Evolutionary conservation across 2,113 vertebrate genomes (phyloP), one percentile per base, ranked within the genome.

Genomic region (Electrona antarctica): DNA sequence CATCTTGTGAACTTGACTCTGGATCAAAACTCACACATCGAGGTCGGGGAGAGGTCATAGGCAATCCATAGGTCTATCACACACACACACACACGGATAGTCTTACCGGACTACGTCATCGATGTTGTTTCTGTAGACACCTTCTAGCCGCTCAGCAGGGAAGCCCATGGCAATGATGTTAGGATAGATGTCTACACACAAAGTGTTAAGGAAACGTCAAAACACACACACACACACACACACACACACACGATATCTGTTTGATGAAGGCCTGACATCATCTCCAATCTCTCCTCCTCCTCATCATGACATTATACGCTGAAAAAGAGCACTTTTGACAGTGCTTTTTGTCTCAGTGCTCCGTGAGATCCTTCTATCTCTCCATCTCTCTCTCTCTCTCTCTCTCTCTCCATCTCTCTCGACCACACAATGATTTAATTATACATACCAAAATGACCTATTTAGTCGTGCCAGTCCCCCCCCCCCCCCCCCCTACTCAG

Each of bases 81-180:
- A 11, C 52, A 65, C 55, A 67, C 49, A 47, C 57, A 55, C 67
- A 55, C 56, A 47, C 48, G 56, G 41, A 15, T n/a, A 76, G 4
- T 50, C 91, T 95, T 94, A 98, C 97, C 95, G 94, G 71, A 98
- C 96, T 52, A 99, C 97, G 67, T 99, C 97, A 6, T 99, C 97
- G 5, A 98, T 99, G 93, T 99, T 99, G 93, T 99, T 99, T 85
- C 97, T 92, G 93, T 99, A 99, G 50, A 99, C 97, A 56, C 97
- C 97, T 93, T 99, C 97, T 90, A 98, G 95, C 71, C 95, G 95
- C 87, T 99, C 97, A 0, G 97, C 97, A 67, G 97, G 97, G 93
- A 98, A 99, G 61, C 97, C 97, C 97, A 99, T 99, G 33, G 97
- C 97, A 74, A 99, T 99, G 86, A 99, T 99, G 91, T 99, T 99